Evolutionary conservation across 2,797 vertebrate species (phyloP).

Genomic region (Brotula barbata): DNA sequence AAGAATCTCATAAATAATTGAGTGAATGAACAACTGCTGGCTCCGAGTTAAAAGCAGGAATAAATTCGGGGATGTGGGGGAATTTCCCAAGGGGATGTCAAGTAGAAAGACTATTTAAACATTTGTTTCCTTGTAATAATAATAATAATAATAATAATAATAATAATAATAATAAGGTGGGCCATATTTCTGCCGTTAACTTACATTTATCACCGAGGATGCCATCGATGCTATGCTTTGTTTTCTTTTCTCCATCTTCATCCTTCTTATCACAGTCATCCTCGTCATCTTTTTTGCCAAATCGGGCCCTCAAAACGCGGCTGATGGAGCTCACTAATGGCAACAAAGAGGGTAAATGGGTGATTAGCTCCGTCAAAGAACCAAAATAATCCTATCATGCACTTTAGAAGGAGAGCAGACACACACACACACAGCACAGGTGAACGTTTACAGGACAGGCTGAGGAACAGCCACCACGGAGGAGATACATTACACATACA

Average conservation of each 20-base stretch:
- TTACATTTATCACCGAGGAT: constrained; percentile 99
- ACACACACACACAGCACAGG: not conserved
- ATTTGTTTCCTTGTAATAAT: constrained; percentile 52
- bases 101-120: constrained; percentile 59
- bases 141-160: constrained; percentile 58
- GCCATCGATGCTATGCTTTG: constrained; percentile 98
- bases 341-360: constrained; percentile 75
- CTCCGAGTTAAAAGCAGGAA: constrained; percentile 71
- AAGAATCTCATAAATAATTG: constrained; percentile 85
- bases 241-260: constrained; percentile 96
- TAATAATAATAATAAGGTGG: constrained; percentile 56
- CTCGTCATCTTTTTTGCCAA: constrained; percentile 99
- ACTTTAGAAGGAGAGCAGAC: constrained; percentile 42
- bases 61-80: constrained; percentile 66
- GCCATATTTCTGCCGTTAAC: constrained; percentile 71
- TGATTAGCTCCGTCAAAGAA: constrained; percentile 75
- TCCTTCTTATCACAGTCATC: constrained; percentile 96
- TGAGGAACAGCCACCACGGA: too few relatives aligned
- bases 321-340: constrained; percentile 99
- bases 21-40: constrained; percentile 76
- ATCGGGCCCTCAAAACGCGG: constrained; percentile 98
- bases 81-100: constrained; percentile 71
- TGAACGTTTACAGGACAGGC: constrained; percentile 22
- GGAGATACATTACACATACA: not conserved
- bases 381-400: constrained; percentile 70